Conservation (phyloP, 2,113 vertebrate species). For the Marmota monax region DNA sequence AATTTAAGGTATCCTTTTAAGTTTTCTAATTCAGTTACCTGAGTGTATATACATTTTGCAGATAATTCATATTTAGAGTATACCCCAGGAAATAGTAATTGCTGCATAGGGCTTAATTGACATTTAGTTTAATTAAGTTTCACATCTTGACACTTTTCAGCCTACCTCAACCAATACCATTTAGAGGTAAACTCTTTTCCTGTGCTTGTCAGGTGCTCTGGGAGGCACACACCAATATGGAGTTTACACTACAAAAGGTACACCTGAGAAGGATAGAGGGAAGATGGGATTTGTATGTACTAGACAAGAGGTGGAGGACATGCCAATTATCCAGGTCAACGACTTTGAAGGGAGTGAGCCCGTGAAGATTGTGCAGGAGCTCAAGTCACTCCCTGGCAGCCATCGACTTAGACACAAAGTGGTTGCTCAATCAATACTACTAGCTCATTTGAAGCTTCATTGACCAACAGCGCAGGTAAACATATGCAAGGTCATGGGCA, state of each 20-base stretch:
- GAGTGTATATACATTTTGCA: conserved; percentile 10
- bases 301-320: background rate
- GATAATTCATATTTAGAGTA: conserved; percentile 27
- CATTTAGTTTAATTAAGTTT: conserved; percentile 58
- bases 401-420: background rate
- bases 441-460: conserved; percentile 44
- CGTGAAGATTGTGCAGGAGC: background rate
- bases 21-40: background rate
- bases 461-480: conserved; percentile 55
- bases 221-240: background rate
- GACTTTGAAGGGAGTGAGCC: background rate
- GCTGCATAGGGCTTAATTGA: background rate
- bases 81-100: background rate
- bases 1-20: conserved; percentile 12
- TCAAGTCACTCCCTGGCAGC: conserved; percentile 38
- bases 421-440: conserved; percentile 33
- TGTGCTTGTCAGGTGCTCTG: background rate
- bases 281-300: background rate
- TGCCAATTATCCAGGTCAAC: conserved; percentile 38
- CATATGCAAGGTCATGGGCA: background rate
- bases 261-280: background rate
- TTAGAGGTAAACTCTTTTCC: conserved; percentile 34
- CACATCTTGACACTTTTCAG: conserved; percentile 31
- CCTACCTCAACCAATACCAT: background rate
- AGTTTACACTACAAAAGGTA: background rate